These are phyloP conservation scores for Albula goreensis DNA, from an alignment of 2,113 vertebrate species.

Conservation along the genomic window DNA sequence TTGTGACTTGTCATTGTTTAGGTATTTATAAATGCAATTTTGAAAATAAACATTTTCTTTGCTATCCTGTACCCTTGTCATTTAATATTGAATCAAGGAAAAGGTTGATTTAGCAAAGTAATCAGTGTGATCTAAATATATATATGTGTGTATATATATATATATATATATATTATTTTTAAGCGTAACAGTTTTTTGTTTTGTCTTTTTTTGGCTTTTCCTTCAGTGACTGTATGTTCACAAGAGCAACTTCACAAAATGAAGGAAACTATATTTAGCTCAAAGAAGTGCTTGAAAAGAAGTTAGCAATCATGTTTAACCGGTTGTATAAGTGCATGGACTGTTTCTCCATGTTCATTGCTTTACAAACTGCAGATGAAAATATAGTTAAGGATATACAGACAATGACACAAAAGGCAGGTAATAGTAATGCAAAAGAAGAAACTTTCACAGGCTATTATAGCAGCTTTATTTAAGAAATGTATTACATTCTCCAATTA, in stretches of 20 bases:
- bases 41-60: background rate
- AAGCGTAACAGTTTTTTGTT: background rate
- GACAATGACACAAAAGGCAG: conserved; percentile 14
- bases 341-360: background rate
- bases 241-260: background rate
- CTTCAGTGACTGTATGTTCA: background rate
- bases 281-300: background rate
- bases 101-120: too few species aligned
- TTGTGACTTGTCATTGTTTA: conserved; percentile 28
- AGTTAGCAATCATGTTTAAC: too few species aligned
- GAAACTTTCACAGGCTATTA: conserved; percentile 29
- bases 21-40: conserved; percentile 8
- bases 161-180: conserved; percentile 30
- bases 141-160: conserved; percentile 28
- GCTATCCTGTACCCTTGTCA: background rate
- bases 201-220: background rate
- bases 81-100: background rate
- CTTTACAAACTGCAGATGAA: background rate
- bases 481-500: conserved; percentile 71
- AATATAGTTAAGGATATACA: too few species aligned
- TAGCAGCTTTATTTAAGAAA: conserved; percentile 77
- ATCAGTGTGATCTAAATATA: background rate
- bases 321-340: too few species aligned
- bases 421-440: background rate
- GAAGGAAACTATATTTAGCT: background rate